Evolutionary conservation across 2,888 invertebrate species (phyloP).

Genomic region (Polia nebulosa): DNA sequence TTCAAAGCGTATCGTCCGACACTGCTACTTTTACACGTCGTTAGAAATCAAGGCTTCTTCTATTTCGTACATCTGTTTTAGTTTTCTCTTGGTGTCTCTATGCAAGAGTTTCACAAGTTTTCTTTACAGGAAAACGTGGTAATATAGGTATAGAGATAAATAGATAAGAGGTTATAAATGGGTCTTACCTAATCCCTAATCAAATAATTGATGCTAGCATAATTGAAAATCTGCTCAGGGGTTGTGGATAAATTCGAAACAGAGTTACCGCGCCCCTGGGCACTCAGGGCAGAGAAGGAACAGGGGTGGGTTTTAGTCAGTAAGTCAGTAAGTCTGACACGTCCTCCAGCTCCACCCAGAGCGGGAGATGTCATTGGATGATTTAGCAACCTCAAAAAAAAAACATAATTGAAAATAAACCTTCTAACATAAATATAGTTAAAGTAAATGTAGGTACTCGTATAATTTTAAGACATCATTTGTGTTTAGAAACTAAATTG

Average conservation of each 20-base stretch:
- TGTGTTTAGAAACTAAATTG: conserved; percentile 66
- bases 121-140: no score
- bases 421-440: background rate
- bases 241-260: no score
- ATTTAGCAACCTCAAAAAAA: no score
- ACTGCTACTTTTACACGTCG: conserved; percentile 17
- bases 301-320: no score
- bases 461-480: conserved; percentile 46
- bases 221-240: no score
- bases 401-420: conserved; percentile 10
- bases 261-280: no score
- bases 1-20: conserved; percentile 37
- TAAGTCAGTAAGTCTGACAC: no score
- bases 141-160: no score
- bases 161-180: background rate
- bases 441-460: conserved; percentile 18
- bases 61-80: conserved; percentile 6
- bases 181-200: no score
- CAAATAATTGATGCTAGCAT: conserved; percentile 1
- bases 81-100: background rate
- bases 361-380: no score
- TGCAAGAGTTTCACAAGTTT: background rate
- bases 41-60: conserved; percentile 27
- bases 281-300: no score
- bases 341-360: no score